phyloP scores from a whole-genome alignment of 1,140 invertebrate species.

The Aphelenchoides besseyi region DNA sequence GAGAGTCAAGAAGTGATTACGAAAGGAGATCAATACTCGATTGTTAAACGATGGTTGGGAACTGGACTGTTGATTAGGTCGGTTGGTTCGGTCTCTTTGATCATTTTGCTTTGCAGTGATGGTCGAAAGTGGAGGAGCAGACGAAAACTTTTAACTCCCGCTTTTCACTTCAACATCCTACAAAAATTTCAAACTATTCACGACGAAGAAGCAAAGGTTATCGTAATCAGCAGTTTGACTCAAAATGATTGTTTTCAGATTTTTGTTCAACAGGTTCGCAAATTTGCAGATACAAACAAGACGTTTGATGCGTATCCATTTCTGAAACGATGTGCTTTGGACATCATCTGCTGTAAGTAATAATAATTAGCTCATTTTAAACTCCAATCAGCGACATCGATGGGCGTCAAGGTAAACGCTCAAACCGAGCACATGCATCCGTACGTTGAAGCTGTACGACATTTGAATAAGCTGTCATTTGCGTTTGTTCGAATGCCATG shows the following conservation, averaged over 20 bases:
- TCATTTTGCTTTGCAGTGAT: constrained; percentile 64
- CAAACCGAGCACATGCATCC: constrained; percentile 71
- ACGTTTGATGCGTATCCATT: constrained; percentile 75
- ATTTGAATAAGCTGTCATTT: constrained; percentile 63
- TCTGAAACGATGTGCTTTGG: constrained; percentile 77
- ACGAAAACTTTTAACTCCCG: constrained; percentile 81
- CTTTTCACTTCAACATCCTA: constrained; percentile 82
- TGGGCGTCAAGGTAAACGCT: constrained; percentile 74
- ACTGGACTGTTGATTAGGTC: constrained; percentile 44
- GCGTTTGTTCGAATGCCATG: constrained; percentile 52
- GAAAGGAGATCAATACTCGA: constrained; percentile 32
- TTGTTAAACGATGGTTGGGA: constrained; percentile 29
- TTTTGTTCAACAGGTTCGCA: constrained; percentile 70
- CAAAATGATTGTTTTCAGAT: constrained; percentile 61
- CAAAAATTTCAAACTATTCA: constrained; percentile 75
- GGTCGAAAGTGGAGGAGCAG: constrained; percentile 75
- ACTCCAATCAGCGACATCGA: constrained; percentile 70
- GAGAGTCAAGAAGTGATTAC: constrained; percentile 26
- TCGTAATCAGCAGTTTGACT: neutral
- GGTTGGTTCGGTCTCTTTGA: neutral
- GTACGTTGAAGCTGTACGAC: constrained; percentile 74
- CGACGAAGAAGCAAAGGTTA: constrained; percentile 34
- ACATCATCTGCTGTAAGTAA: constrained; percentile 73
- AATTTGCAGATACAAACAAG: constrained; percentile 66
- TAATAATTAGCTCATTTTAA: neutral